Evolutionary conservation across 2,797 vertebrate species (phyloP).

Genomic region (Sphenopsis melanotis): DNA sequence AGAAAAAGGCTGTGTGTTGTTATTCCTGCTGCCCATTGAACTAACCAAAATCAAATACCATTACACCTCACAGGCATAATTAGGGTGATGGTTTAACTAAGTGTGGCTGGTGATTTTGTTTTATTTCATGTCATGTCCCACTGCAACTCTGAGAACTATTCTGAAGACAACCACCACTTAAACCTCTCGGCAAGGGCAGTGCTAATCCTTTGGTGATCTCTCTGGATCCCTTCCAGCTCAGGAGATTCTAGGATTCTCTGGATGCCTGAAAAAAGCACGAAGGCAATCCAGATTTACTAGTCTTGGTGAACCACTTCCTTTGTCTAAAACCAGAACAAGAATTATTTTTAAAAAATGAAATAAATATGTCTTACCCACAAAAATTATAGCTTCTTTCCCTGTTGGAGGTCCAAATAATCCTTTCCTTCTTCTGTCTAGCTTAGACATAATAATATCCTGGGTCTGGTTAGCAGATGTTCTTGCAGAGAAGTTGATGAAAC

Average conservation of each 20-base stretch:
- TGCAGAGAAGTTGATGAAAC: constrained; percentile 91
- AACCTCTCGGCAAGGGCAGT: not conserved
- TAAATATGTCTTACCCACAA: constrained; percentile 82
- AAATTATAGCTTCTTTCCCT: constrained; percentile 87
- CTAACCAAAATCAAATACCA: not conserved
- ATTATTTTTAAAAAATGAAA: not conserved
- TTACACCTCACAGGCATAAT: not conserved
- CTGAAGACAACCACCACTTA: not conserved
- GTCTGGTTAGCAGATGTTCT: constrained; percentile 90
- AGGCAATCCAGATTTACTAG: not conserved
- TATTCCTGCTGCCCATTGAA: not conserved
- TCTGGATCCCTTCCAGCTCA: not conserved
- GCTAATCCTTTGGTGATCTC: not conserved
- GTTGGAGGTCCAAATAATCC: constrained; percentile 87
- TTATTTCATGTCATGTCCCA: not conserved
- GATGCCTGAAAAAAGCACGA: not conserved
- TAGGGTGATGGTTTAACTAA: not conserved
- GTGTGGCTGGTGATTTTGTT: not conserved
- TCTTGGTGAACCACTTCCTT: not conserved
- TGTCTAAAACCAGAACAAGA: not conserved
- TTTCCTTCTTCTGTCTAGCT: constrained; percentile 87
- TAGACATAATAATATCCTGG: constrained; percentile 92
- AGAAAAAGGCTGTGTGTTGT: not conserved
- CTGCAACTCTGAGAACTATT: not conserved
- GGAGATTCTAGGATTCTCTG: not conserved